These are phyloP conservation scores for Stegodyphus mimosarum DNA, from an alignment of 1,140 invertebrate genomes.

Conservation along the genomic window DNA sequence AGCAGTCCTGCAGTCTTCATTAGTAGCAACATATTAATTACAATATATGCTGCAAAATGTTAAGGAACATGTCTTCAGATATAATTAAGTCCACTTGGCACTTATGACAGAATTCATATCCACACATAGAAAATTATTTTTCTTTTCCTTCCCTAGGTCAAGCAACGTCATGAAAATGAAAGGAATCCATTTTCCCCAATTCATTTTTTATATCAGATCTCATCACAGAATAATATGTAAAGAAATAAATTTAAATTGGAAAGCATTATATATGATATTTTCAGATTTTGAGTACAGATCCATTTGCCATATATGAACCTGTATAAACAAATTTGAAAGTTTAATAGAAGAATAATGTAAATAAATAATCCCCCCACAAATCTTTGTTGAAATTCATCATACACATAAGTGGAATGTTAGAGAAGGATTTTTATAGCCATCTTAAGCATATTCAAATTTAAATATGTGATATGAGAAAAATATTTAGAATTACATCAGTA, in stretches of 20 bases:
- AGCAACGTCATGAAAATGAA: neutral
- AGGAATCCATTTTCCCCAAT: neutral
- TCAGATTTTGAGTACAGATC: neutral
- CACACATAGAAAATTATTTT: neutral
- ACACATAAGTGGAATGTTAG: too few relatives aligned
- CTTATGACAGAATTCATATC: slow-evolving; percentile 1
- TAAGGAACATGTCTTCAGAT: neutral
- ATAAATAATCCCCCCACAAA: too few relatives aligned
- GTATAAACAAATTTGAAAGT: too few relatives aligned
- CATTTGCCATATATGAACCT: too few relatives aligned
- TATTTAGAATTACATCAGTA: too few relatives aligned
- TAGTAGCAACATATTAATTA: neutral
- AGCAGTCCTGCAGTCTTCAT: neutral
- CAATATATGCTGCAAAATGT: neutral
- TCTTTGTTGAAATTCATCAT: too few relatives aligned
- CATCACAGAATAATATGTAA: neutral
- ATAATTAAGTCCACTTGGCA: slow-evolving; percentile 35
- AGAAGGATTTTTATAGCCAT: too few relatives aligned
- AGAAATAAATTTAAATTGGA: neutral
- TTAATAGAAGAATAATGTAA: too few relatives aligned
- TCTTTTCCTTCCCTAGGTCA: neutral
- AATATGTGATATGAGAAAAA: too few relatives aligned
- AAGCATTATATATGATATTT: neutral
- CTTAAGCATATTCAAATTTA: too few relatives aligned
- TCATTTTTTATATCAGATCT: slow-evolving; percentile 41